Evolutionary conservation across 2,888 invertebrate genomes (phyloP).

Genomic region (Sthenelais limicola): DNA sequence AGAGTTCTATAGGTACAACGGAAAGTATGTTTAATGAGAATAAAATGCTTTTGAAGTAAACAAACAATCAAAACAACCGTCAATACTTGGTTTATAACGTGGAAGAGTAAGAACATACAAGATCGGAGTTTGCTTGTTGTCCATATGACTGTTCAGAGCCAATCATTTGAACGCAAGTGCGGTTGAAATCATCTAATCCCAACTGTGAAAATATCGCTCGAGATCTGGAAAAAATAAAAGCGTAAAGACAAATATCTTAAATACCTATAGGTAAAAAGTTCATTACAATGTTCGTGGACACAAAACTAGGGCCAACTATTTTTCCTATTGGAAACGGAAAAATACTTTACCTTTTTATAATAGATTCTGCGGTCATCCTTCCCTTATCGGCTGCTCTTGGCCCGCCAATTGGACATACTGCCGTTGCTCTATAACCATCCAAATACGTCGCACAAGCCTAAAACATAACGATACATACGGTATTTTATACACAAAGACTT

Average conservation of each 20-base stretch:
- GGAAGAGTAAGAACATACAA: no score
- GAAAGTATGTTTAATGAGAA: no score
- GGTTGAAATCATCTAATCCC: slow-evolving; percentile 70
- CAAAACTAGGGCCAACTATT: no score
- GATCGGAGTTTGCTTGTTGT: slow-evolving; percentile 59
- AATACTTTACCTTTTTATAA: slow-evolving; percentile 72
- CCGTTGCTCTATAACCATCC: slow-evolving; percentile 73
- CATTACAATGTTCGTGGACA: no score
- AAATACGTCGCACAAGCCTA: slow-evolving; percentile 73
- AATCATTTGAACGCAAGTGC: slow-evolving; percentile 71
- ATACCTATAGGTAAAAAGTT: no score
- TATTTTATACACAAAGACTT: slow-evolving; percentile 1
- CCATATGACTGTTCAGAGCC: slow-evolving; percentile 74
- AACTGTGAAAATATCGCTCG: slow-evolving; percentile 65
- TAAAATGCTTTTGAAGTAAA: no score
- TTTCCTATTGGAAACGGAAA: no score
- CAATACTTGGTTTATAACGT: no score
- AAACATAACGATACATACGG: not conserved
- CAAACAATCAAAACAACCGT: no score
- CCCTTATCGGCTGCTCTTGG: slow-evolving; percentile 72
- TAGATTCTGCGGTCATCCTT: slow-evolving; percentile 72
- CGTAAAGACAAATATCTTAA: no score
- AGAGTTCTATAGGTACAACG: slow-evolving; percentile 53
- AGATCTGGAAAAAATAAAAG: slow-evolving; percentile 56
- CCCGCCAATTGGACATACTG: slow-evolving; percentile 72